These are phyloP conservation scores for Aratinga solstitialis DNA, from an alignment of 2,797 vertebrate species.

Conservation along the genomic window DNA sequence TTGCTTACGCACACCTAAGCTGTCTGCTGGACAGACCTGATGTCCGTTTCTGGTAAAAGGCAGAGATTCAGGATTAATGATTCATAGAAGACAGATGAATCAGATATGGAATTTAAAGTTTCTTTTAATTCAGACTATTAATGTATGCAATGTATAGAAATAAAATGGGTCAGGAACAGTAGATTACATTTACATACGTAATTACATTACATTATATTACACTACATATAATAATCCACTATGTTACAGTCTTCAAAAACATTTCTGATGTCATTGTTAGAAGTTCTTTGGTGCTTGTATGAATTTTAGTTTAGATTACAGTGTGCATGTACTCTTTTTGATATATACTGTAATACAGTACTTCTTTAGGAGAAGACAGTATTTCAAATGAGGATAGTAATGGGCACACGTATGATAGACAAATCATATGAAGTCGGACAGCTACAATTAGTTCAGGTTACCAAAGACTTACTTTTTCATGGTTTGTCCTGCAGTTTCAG, in stretches of 20 bases:
- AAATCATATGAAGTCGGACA: not conserved
- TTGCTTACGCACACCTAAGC: not conserved
- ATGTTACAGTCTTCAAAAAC: not conserved
- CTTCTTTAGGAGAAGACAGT: not conserved
- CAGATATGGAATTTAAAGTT: not conserved
- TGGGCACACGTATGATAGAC: not conserved
- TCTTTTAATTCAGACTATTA: not conserved
- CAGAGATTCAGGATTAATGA: not conserved
- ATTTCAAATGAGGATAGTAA: not conserved
- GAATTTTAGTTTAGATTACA: not conserved
- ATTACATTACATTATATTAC: not conserved
- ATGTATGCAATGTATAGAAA: not conserved
- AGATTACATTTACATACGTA: not conserved
- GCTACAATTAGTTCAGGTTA: not conserved
- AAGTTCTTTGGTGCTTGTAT: not conserved
- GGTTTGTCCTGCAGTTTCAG: not conserved
- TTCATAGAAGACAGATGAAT: slow-evolving; percentile 15
- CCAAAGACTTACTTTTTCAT: not conserved
- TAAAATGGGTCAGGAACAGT: not conserved
- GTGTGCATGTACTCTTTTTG: not conserved
- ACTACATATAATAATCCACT: not conserved
- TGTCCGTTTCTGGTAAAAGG: slow-evolving; percentile 4
- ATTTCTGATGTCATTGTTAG: not conserved
- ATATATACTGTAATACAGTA: rapidly evolving
- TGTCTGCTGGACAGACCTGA: slow-evolving; percentile 6